A percentile compares a stretch with the other conserved stretches of the same genome.
These are phyloP conservation scores for Gymnodraco acuticeps DNA, from an alignment of 2,797 vertebrate genomes.

Conservation along the genomic window DNA sequence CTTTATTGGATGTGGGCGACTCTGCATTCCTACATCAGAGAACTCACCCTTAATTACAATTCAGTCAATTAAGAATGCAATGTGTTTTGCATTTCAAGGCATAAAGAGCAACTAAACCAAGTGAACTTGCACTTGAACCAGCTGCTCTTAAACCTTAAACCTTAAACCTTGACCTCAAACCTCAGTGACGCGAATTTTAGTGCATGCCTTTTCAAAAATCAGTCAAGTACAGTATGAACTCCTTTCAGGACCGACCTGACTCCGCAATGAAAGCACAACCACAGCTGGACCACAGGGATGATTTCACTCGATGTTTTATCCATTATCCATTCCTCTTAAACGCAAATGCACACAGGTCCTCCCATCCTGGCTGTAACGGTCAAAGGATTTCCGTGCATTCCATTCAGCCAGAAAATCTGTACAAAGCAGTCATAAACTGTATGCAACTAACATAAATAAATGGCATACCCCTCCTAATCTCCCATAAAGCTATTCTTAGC, in stretches of 20 bases:
- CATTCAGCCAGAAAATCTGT: constrained; percentile 48
- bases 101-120: constrained; percentile 55
- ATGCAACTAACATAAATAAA: constrained; percentile 53
- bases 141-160: constrained; percentile 51
- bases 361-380: constrained; percentile 11
- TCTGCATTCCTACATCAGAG: constrained; percentile 48
- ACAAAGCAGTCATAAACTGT: constrained; percentile 24
- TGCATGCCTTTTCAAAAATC: constrained; percentile 14
- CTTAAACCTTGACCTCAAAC: constrained; percentile 59
- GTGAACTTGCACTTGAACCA: constrained; percentile 46
- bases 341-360: constrained; percentile 26
- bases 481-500: constrained; percentile 58
- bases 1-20: constrained; percentile 61
- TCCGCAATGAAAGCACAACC: constrained; percentile 3
- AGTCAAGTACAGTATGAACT: constrained; percentile 16
- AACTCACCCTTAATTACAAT: constrained; percentile 61
- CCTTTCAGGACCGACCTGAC: constrained; percentile 7
- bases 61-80: constrained; percentile 51
- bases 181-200: constrained; percentile 37
- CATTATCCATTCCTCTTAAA: constrained; percentile 35
- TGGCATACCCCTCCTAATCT: constrained; percentile 49
- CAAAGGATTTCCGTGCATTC: constrained; percentile 40
- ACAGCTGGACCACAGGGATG: constrained; percentile 36
- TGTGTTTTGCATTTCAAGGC: constrained; percentile 56
- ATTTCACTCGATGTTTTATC: constrained; percentile 43